Percentiles rank a stretch among this genome's conserved stretches.
Evolutionary conservation across 2,797 vertebrate species (phyloP).

Genomic region (Sebastes jordani): DNA sequence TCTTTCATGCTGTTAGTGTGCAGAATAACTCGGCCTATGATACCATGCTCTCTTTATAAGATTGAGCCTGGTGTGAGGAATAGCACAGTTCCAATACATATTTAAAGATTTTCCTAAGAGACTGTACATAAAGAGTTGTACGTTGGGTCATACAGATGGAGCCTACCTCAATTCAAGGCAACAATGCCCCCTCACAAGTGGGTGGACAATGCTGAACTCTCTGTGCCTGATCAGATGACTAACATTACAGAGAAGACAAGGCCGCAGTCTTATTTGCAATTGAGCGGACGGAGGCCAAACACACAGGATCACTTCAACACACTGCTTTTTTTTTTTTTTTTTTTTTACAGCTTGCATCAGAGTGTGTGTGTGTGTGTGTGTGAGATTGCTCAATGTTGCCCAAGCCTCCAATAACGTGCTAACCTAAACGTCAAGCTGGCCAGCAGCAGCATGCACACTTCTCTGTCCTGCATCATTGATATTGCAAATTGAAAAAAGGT

Average conservation of each 20-base stretch:
- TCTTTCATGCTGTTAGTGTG: not conserved
- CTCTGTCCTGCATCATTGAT: not conserved
- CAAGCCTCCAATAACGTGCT: slow-evolving; percentile 31
- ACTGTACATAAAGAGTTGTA: slow-evolving; percentile 57
- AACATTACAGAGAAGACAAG: slow-evolving; percentile 82
- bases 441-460: not conserved
- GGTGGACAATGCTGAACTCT: slow-evolving; percentile 79
- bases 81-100: not conserved
- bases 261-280: slow-evolving; percentile 77
- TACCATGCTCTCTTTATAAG: not conserved
- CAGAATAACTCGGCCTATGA: not conserved
- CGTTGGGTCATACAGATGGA: slow-evolving; percentile 57
- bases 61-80: not conserved
- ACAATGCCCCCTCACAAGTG: slow-evolving; percentile 81
- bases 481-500: too few relatives aligned
- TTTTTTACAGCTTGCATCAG: slow-evolving; percentile 66
- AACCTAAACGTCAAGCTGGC: slow-evolving; percentile 28
- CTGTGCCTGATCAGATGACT: slow-evolving; percentile 82
- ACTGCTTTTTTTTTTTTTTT: slow-evolving; percentile 20
- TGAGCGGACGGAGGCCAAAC: slow-evolving; percentile 65
- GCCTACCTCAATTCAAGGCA: slow-evolving; percentile 71
- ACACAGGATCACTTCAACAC: slow-evolving; percentile 74
- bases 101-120: slow-evolving; percentile 5
- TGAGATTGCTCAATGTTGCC: slow-evolving; percentile 62
- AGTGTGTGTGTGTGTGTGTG: slow-evolving; percentile 1